Percentiles rank a stretch among this genome's conserved stretches.
phyloP scores from a whole-genome alignment of 2,113 vertebrate genomes.

The Loxodonta africana region DNA sequence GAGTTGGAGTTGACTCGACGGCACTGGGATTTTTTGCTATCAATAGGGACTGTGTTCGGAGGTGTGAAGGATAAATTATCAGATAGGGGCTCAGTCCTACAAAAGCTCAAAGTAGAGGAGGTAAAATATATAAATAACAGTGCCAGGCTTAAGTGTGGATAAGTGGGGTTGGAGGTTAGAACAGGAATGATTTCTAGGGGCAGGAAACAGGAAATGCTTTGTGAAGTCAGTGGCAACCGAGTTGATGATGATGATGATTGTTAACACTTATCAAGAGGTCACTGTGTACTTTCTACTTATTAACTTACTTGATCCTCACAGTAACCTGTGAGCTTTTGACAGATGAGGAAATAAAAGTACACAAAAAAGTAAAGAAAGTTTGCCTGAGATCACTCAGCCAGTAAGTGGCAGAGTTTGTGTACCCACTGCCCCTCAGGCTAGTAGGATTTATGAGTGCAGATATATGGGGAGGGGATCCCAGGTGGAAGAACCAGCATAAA shows the following conservation, averaged over 20 bases:
- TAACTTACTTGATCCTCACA: not conserved
- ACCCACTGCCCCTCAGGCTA: not conserved
- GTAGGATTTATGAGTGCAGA: not conserved
- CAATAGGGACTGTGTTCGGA: accelerated
- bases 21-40: no score
- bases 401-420: not conserved
- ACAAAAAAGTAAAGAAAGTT: not conserved
- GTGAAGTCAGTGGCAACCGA: not conserved
- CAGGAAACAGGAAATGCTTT: not conserved
- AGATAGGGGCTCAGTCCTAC: not conserved
- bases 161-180: not conserved
- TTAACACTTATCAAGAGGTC: not conserved
- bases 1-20: no score
- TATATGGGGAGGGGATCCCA: not conserved
- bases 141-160: not conserved
- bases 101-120: not conserved
- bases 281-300: accelerated
- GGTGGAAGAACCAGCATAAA: accelerated
- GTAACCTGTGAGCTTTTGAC: not conserved
- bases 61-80: not conserved
- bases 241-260: accelerated
- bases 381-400: not conserved
- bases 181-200: not conserved
- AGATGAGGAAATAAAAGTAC: not conserved
- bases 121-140: no score